Evolutionary conservation across 2,113 vertebrate genomes (phyloP).

Genomic region (Epinephelus fuscoguttatus): DNA sequence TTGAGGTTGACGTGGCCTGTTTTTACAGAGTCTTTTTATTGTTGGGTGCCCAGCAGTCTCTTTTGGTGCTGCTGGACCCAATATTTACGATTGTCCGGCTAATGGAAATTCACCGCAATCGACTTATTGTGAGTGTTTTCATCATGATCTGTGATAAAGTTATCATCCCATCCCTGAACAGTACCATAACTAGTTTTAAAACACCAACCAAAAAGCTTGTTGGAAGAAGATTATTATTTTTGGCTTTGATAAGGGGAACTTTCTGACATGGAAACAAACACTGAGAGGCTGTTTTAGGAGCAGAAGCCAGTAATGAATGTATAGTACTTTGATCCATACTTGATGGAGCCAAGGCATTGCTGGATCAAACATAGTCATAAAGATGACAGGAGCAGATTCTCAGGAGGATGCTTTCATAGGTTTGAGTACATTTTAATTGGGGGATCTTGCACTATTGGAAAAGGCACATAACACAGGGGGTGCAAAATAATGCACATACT

Average conservation of each 20-base stretch:
- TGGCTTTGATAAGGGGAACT: conserved; percentile 14
- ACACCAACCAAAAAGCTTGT: neutral
- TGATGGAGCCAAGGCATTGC: conserved; percentile 43
- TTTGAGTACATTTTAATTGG: conserved; percentile 45
- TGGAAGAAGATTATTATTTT: neutral
- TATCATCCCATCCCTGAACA: neutral
- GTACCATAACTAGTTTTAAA: neutral
- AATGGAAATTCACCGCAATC: too few relatives aligned
- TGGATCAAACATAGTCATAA: conserved; percentile 54
- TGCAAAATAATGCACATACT: conserved; percentile 10
- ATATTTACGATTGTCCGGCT: too few relatives aligned
- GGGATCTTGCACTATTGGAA: conserved; percentile 5
- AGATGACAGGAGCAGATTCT: conserved; percentile 54
- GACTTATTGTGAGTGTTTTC: too few relatives aligned
- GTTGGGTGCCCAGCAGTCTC: too few relatives aligned
- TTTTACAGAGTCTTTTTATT: too few relatives aligned
- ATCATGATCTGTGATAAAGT: too few relatives aligned
- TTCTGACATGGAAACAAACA: conserved; percentile 32
- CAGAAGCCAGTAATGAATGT: conserved; percentile 50
- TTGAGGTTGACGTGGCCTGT: too few relatives aligned
- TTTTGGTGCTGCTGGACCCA: too few relatives aligned
- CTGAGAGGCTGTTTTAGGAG: conserved; percentile 33
- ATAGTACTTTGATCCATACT: conserved; percentile 54
- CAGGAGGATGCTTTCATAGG: conserved; percentile 29
- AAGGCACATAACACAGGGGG: conserved; percentile 5